Conservation (phyloP, 2,113 vertebrate species). For the Geococcyx californianus region DNA sequence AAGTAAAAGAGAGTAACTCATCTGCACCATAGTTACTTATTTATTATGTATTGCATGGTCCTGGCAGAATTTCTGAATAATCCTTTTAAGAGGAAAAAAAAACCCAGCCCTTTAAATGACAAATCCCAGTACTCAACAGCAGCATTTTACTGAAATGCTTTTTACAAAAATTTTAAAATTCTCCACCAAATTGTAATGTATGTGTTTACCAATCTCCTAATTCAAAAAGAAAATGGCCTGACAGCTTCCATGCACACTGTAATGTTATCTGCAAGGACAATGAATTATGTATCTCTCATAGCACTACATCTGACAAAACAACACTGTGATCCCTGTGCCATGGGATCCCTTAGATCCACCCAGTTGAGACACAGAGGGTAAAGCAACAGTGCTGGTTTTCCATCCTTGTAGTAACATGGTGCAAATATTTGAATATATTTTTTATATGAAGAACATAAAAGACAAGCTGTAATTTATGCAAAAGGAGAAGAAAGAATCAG, state of each 20-base stretch:
- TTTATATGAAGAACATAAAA: background rate
- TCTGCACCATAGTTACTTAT: constrained; percentile 48
- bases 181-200: constrained; percentile 8
- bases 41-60: constrained; percentile 43
- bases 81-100: background rate
- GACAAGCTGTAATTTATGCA: background rate
- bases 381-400: background rate
- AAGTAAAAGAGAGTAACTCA: constrained; percentile 67
- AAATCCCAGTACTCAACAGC: constrained; percentile 23
- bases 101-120: constrained; percentile 21
- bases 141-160: background rate
- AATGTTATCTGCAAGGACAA: constrained; percentile 38
- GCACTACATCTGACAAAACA: background rate
- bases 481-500: background rate
- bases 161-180: background rate
- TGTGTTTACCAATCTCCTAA: constrained; percentile 16
- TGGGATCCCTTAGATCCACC: background rate
- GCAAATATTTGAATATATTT: background rate
- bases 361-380: background rate
- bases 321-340: background rate
- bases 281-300: constrained; percentile 48
- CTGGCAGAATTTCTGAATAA: constrained; percentile 15
- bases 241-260: constrained; percentile 4
- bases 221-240: constrained; percentile 37
- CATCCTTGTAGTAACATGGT: background rate